phyloP scores from a whole-genome alignment of 2,797 vertebrate species.

The Schizopygopsis pylzovi region DNA sequence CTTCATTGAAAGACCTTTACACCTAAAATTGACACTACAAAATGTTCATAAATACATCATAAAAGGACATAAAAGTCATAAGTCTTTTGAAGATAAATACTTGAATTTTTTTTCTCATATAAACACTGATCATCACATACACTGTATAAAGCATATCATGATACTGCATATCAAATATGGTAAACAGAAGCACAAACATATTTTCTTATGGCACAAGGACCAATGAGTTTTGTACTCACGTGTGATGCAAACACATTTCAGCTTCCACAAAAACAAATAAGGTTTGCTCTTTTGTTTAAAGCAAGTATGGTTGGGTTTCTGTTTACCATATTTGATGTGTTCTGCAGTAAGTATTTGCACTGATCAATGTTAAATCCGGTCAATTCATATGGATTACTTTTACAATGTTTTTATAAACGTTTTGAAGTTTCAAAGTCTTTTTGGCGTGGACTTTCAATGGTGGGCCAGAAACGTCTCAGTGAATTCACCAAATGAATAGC shows the following conservation, averaged over 20 bases:
- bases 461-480: not conserved
- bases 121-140: not conserved
- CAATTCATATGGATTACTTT: not conserved
- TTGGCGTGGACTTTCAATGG: not conserved
- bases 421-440: not conserved
- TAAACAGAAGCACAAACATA: not conserved
- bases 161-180: not conserved
- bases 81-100: not conserved
- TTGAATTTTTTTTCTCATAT: not conserved
- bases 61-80: not conserved
- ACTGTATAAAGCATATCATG: not conserved
- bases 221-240: too few relatives aligned
- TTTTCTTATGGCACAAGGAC: not conserved
- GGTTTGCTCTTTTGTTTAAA: not conserved
- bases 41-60: not conserved
- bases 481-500: not conserved
- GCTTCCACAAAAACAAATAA: not conserved
- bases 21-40: too few relatives aligned
- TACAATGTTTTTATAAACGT: not conserved
- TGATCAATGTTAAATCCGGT: not conserved
- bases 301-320: not conserved
- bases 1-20: not conserved
- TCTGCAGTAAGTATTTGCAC: not conserved
- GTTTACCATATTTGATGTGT: not conserved
- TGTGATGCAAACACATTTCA: constrained; percentile 3